Evolutionary conservation across 2,113 vertebrate genomes (phyloP).

Genomic region (Noctilio leporinus): DNA sequence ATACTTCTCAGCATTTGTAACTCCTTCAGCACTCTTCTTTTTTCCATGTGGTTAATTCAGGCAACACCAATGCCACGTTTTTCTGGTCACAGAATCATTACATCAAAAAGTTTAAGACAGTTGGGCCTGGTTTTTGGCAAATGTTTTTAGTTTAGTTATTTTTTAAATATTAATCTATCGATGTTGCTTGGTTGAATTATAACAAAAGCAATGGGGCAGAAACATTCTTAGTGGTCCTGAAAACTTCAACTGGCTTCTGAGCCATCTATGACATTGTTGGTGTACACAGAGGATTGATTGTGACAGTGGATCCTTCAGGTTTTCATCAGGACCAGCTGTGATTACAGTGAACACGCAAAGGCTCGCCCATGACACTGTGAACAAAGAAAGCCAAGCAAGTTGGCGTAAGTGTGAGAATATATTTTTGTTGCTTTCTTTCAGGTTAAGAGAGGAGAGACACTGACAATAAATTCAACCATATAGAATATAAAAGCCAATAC

Average conservation of each 20-base stretch:
- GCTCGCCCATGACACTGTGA: not conserved
- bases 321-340: conserved; percentile 29
- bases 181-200: not conserved
- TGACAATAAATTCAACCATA: conserved; percentile 55
- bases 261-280: not conserved
- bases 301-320: not conserved
- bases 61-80: not conserved
- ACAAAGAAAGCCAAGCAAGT: conserved; percentile 22
- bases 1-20: not conserved
- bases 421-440: conserved; percentile 43
- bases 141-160: not conserved
- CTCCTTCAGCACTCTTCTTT: not conserved
- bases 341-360: conserved; percentile 2
- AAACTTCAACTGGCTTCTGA: conserved; percentile 31
- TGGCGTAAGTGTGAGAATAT: conserved; percentile 4
- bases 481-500: conserved; percentile 57
- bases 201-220: not conserved
- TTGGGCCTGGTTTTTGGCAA: not conserved
- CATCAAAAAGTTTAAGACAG: not conserved
- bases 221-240: not conserved
- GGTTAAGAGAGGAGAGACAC: conserved; percentile 48
- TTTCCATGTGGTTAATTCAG: not conserved
- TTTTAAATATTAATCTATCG: not conserved
- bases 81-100: not conserved
- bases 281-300: conserved; percentile 11